Percentiles rank a stretch among this genome's conserved stretches.
These are phyloP conservation scores for Poecile montanus DNA, from an alignment of 2,797 vertebrate genomes.

Conservation along the genomic window DNA sequence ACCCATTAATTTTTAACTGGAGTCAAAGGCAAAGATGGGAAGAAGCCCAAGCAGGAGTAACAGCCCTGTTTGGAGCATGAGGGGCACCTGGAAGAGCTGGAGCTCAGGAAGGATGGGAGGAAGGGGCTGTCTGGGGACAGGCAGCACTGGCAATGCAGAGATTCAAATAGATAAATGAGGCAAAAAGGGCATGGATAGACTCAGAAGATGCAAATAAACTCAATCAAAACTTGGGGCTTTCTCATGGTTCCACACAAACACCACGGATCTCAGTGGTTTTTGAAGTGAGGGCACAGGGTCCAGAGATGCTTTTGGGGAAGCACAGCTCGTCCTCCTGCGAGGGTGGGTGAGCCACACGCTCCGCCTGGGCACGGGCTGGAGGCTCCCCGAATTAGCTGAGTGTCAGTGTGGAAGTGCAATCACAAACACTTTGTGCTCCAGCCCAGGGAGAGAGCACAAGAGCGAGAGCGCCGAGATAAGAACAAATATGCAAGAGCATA, in stretches of 20 bases:
- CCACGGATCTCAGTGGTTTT: fast-evolving
- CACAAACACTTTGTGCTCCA: conserved; percentile 56
- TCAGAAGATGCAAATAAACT: not conserved
- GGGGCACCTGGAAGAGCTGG: not conserved
- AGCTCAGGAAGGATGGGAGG: not conserved
- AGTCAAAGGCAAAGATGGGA: not conserved
- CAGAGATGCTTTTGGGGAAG: not conserved
- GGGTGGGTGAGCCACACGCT: fast-evolving
- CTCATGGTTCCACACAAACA: fast-evolving
- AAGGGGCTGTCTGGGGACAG: not conserved
- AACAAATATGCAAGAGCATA: conserved; percentile 69
- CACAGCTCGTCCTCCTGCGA: not conserved
- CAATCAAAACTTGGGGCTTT: not conserved
- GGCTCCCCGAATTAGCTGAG: conserved; percentile 36
- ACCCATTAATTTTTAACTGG: conserved; percentile 16
- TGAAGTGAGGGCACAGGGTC: not conserved
- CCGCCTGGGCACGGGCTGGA: not conserved
- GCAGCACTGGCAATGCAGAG: not conserved
- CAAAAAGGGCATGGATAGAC: not conserved
- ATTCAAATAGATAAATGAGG: not conserved
- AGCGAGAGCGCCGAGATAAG: conserved; percentile 46
- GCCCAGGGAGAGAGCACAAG: not conserved
- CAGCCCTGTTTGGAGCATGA: not conserved
- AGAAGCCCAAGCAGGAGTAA: not conserved
- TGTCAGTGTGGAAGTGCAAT: conserved; percentile 35